Conservation (phyloP, 2,888 invertebrate species). For the Meliscaeva auricollis region DNA sequence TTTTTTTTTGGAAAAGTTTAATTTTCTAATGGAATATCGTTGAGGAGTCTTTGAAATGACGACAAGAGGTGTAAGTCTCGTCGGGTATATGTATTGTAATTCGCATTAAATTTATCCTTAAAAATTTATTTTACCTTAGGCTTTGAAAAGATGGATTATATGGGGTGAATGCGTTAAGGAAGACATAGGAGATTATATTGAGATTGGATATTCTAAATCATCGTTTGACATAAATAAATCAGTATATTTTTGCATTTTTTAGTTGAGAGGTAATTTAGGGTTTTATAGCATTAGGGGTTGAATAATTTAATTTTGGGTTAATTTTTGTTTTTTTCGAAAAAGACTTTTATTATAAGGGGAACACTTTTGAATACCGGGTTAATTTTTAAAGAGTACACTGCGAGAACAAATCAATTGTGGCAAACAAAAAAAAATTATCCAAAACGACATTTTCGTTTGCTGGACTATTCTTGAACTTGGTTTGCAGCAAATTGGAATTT, state of each 20-base stretch:
- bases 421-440: no score
- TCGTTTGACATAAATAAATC: conserved; percentile 26
- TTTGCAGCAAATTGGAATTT: no score
- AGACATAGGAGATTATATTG: conserved; percentile 5
- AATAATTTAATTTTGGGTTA: neutral
- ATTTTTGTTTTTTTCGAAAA: no score
- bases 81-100: no score
- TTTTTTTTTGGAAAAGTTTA: conserved; percentile 45
- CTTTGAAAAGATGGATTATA: neutral
- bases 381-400: no score
- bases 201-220: neutral
- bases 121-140: conserved; percentile 30
- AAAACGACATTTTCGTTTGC: no score
- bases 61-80: neutral
- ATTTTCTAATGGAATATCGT: conserved; percentile 74
- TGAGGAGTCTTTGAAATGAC: conserved; percentile 37
- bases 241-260: neutral
- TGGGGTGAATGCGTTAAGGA: conserved; percentile 5
- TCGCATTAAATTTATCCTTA: conserved; percentile 7
- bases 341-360: no score
- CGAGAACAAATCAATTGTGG: no score
- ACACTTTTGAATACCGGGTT: no score
- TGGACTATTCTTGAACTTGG: no score
- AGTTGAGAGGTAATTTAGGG: neutral
- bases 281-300: neutral